A percentile compares a stretch with the other conserved stretches of the same genome.
phyloP scores from a whole-genome alignment of 2,888 invertebrate species.

The Drosophila nr. medialis region DNA sequence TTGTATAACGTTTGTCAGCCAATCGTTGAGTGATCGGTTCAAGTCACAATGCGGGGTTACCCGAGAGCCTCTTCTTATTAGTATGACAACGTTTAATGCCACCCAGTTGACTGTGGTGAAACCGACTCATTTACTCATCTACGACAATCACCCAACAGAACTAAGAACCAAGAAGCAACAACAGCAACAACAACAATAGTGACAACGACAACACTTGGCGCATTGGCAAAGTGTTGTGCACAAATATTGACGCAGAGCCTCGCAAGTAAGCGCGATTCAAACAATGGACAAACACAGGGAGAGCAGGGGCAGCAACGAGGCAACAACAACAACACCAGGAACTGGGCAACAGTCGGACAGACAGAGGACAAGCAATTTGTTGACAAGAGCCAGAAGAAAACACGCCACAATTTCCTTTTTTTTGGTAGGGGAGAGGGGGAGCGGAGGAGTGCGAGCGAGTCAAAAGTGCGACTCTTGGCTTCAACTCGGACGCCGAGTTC shows the following conservation, averaged over 20 bases:
- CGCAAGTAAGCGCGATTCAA: conserved; percentile 82
- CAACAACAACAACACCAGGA: conserved; percentile 18
- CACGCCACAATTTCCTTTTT: conserved; percentile 58
- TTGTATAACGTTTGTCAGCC: conserved; percentile 33
- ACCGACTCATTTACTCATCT: conserved; percentile 16
- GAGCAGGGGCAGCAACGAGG: not conserved
- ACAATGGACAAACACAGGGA: conserved; percentile 73
- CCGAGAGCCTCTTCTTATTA: conserved; percentile 34
- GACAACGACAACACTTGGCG: conserved; percentile 67
- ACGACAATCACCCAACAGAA: conserved; percentile 5
- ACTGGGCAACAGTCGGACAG: conserved; percentile 37
- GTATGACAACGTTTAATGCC: conserved; percentile 48
- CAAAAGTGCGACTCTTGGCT: conserved; percentile 65
- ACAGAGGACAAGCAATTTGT: conserved; percentile 56
- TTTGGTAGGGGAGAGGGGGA: not conserved
- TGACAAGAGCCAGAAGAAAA: conserved; percentile 34
- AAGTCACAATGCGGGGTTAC: conserved; percentile 20
- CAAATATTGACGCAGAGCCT: conserved; percentile 78
- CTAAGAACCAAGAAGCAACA: conserved; percentile 14
- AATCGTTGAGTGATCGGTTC: conserved; percentile 36
- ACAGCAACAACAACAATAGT: conserved; percentile 4
- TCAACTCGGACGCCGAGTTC: conserved; percentile 12
- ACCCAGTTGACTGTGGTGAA: conserved; percentile 45
- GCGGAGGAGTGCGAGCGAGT: conserved; percentile 27
- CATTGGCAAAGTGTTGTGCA: conserved; percentile 80